These are phyloP conservation scores for Tarsius wallacei DNA, from an alignment of 2,797 vertebrate species.

Conservation along the genomic window DNA sequence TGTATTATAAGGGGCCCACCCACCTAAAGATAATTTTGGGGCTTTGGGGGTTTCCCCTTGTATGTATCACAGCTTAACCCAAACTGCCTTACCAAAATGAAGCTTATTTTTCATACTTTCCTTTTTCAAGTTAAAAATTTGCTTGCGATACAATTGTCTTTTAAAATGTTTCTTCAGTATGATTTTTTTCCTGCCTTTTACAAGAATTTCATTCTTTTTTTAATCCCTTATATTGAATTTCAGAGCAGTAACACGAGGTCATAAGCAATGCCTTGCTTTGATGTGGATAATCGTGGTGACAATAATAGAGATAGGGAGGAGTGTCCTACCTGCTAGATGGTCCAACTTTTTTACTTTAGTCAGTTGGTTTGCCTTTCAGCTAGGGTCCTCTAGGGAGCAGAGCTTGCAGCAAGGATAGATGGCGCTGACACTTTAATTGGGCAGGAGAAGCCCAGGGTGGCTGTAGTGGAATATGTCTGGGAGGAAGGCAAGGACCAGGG, in stretches of 20 bases:
- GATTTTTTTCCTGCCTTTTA: not conserved
- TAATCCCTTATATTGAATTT: not conserved
- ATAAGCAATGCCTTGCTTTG: accelerated
- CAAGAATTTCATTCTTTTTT: not conserved
- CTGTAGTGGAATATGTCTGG: not conserved
- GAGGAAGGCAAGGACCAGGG: not conserved
- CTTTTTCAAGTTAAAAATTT: not conserved
- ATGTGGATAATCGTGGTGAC: accelerated
- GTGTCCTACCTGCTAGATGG: not conserved
- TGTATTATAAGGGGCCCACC: no score
- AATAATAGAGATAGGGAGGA: accelerated
- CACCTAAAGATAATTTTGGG: no score
- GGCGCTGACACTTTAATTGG: not conserved
- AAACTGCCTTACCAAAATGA: not conserved
- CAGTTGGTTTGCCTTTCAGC: not conserved
- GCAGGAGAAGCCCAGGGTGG: not conserved
- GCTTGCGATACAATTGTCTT: not conserved
- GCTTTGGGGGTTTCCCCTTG: no score
- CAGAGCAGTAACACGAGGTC: not conserved
- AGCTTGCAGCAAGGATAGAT: not conserved
- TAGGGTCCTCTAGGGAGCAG: not conserved
- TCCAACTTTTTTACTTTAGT: not conserved
- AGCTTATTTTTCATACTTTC: not conserved
- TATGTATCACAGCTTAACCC: not conserved
- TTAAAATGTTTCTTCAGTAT: not conserved